Base-by-base conservation (phyloP, 2,113 vertebrate genomes). In the Genyomyrus donnyi region DNA sequence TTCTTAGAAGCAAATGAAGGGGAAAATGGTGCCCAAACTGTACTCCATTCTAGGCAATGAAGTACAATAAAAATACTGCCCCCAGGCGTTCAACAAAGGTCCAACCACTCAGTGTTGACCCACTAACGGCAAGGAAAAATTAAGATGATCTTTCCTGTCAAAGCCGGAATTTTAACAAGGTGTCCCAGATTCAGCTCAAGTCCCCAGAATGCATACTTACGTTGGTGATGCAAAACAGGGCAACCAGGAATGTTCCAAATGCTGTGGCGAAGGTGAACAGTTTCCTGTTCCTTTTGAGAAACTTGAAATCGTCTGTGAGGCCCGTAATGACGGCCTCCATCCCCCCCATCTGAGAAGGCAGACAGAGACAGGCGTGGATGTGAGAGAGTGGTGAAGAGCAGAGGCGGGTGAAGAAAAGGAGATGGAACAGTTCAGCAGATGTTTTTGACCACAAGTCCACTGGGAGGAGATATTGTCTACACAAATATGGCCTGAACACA, bases 291-390 rank as follows among this genome's bases (percentile, higher is more conserved):
- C 96, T 96, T 94, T 98, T 99, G 53, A 99, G 95, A 90, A 99
- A 94, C 91, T 97, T 97, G 91, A 98, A 98, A 93, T 99, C 98
- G n/a, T 99, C 98, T 0, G 97, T 95, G 87, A 99, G 94, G 74
- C 98, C 98, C 0, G 98, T 99, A 95, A 99, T 97, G 90, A 99
- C 97, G 0, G 98, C 98, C 90, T 99, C 98, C 98, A 99, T 99
- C 84, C 98, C 98, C 0, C 98, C 98, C 98, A 99, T 99, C 98
- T 99, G 93, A 58, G 53, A 50, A 84, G 3, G 24, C 45, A 27
- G 11, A 42, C 48, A 89, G 15, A 21, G 8, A 80, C 21, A n/a
- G 87, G 35, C 13, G 1, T n/a, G 27, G 48, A 50, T 52, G 48
- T 2, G 27, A 24, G 19, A 87, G 24, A 53, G 21, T 50, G 49